These are phyloP conservation scores for Podargus strigoides DNA, from an alignment of 2,797 vertebrate genomes.

Conservation along the genomic window DNA sequence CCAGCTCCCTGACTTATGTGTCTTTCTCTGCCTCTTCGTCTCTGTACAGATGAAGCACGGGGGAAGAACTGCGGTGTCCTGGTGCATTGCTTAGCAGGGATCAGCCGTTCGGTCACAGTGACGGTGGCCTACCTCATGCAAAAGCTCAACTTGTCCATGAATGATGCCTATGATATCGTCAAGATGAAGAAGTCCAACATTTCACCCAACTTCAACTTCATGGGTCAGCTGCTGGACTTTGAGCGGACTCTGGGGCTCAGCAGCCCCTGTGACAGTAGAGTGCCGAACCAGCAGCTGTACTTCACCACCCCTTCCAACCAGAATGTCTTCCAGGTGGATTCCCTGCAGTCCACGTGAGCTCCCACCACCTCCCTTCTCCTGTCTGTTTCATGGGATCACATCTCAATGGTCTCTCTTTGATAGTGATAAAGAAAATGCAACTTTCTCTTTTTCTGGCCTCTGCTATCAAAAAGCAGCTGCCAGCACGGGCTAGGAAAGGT, in stretches of 20 bases:
- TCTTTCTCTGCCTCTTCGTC: conserved; percentile 13
- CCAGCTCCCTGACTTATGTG: background rate
- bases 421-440: conserved; percentile 53
- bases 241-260: conserved; percentile 91
- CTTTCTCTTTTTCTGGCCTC: conserved; percentile 69
- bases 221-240: conserved; percentile 97
- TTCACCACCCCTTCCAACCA: conserved; percentile 92
- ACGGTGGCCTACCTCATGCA: conserved; percentile 98
- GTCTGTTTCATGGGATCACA: conserved; percentile 51
- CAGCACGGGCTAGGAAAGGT: conserved; percentile 70
- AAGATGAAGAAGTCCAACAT: conserved; percentile 99
- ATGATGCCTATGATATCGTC: conserved; percentile 96
- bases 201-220: conserved; percentile 98
- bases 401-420: conserved; percentile 71
- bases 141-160: conserved; percentile 97
- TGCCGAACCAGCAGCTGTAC: conserved; percentile 79
- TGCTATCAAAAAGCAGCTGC: conserved; percentile 72
- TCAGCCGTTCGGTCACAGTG: conserved; percentile 94
- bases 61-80: conserved; percentile 91
- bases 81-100: conserved; percentile 94
- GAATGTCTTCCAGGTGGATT: conserved; percentile 94
- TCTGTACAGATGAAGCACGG: conserved; percentile 87
- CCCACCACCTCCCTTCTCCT: background rate
- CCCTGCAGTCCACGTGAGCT: conserved; percentile 90
- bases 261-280: conserved; percentile 89